Percentiles rank a stretch among this genome's conserved stretches.
These are phyloP conservation scores for Platycheirus albimanus DNA, from an alignment of 2,888 invertebrate genomes.

Conservation along the genomic window DNA sequence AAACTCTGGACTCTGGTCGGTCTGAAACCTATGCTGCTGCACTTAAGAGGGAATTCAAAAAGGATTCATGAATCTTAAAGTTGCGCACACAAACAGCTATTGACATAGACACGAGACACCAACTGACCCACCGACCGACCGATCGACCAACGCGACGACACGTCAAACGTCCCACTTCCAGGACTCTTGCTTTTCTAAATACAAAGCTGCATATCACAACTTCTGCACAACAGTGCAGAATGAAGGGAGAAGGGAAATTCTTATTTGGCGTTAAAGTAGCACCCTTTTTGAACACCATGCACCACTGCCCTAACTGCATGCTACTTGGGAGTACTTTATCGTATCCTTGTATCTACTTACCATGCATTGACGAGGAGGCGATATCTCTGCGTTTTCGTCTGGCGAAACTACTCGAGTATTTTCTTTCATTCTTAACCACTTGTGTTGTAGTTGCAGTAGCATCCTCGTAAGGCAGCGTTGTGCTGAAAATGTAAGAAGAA, in stretches of 20 bases:
- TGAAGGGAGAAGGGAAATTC: neutral
- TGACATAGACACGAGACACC: too few relatives aligned
- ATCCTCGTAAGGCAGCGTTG: conserved; percentile 58
- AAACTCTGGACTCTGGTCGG: neutral
- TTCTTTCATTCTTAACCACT: conserved; percentile 67
- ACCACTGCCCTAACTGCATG: conserved; percentile 19
- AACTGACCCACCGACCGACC: too few relatives aligned
- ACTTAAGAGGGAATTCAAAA: conserved; percentile 20
- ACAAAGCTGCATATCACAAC: too few relatives aligned
- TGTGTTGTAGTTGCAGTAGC: conserved; percentile 37
- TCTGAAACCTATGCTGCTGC: neutral
- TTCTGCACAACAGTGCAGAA: too few relatives aligned
- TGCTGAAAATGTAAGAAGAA: conserved; percentile 51
- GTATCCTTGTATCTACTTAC: conserved; percentile 75
- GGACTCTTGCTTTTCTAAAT: neutral
- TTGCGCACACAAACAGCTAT: neutral
- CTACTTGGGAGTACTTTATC: conserved; percentile 12
- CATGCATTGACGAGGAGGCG: conserved; percentile 80
- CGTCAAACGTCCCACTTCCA: too few relatives aligned
- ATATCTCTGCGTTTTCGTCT: conserved; percentile 79
- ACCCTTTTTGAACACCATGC: conserved; percentile 29
- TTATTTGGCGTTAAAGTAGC: conserved; percentile 30
- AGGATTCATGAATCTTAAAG: conserved; percentile 4
- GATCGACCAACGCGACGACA: too few relatives aligned
- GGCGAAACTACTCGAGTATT: conserved; percentile 71